Evolutionary conservation across 2,113 vertebrate genomes (phyloP).

Genomic region (Mobula hypostoma): DNA sequence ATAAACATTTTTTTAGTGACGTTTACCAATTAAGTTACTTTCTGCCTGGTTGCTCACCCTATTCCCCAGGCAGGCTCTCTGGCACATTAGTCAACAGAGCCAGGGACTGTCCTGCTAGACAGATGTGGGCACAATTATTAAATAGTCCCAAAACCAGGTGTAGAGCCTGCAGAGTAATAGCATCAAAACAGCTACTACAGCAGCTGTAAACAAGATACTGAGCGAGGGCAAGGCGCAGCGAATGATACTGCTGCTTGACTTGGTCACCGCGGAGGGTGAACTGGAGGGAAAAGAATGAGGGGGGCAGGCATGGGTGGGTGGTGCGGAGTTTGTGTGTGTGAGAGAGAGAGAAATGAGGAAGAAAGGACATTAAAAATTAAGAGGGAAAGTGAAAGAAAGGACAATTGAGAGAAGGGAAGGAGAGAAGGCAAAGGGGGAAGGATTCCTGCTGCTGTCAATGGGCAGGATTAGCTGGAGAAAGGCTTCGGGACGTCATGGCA

Average conservation of each 20-base stretch:
- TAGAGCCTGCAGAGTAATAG: not conserved
- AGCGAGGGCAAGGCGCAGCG: not conserved
- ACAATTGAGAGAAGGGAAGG: not conserved
- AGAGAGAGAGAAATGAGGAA: not conserved
- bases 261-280: not conserved
- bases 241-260: not conserved
- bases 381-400: constrained; percentile 38
- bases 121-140: not conserved
- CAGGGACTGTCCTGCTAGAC: not conserved
- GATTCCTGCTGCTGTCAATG: not conserved
- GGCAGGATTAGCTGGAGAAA: not conserved
- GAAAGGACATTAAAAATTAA: not conserved
- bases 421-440: not conserved
- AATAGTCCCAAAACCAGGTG: not conserved
- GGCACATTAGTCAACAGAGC: not conserved
- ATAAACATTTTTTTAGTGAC: no score
- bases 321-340: constrained; percentile 7
- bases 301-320: not conserved
- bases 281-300: not conserved
- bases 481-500: not conserved
- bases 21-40: not conserved
- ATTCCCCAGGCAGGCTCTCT: not conserved
- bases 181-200: not conserved
- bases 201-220: not conserved
- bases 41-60: not conserved